These are phyloP conservation scores for Steatornis caripensis DNA, from an alignment of 2,113 vertebrate genomes.

Conservation along the genomic window DNA sequence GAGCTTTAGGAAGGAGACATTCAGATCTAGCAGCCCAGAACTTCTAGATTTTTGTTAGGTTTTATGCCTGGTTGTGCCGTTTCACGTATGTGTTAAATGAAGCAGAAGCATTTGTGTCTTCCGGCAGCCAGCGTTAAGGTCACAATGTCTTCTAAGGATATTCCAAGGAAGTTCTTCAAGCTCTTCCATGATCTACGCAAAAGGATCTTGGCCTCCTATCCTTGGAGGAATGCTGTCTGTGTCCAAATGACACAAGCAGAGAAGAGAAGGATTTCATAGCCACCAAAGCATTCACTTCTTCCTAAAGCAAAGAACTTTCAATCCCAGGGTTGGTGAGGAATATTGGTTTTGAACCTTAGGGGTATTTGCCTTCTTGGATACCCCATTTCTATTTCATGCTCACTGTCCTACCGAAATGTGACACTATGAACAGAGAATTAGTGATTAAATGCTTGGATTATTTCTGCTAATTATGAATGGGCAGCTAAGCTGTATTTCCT, in stretches of 20 bases:
- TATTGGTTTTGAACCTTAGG: background rate
- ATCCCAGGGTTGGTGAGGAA: background rate
- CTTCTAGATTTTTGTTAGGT: background rate
- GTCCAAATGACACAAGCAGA: background rate
- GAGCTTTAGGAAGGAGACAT: background rate
- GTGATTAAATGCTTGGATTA: background rate
- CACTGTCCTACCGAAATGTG: background rate
- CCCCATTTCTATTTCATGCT: background rate
- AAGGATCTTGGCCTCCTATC: background rate
- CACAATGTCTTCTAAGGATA: background rate
- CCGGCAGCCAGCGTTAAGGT: background rate
- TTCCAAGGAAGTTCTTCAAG: background rate
- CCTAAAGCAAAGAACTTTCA: background rate
- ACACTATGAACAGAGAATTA: background rate
- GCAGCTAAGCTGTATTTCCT: background rate
- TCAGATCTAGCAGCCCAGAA: background rate
- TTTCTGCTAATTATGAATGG: background rate
- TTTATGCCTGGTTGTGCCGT: background rate
- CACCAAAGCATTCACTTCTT: background rate
- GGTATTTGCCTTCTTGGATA: background rate
- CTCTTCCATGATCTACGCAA: background rate
- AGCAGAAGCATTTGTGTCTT: background rate
- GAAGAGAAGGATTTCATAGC: background rate
- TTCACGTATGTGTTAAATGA: background rate
- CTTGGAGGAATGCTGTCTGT: background rate